These are phyloP conservation scores for Copidosoma aretas DNA, from an alignment of 2,888 invertebrate species.

Conservation along the genomic window DNA sequence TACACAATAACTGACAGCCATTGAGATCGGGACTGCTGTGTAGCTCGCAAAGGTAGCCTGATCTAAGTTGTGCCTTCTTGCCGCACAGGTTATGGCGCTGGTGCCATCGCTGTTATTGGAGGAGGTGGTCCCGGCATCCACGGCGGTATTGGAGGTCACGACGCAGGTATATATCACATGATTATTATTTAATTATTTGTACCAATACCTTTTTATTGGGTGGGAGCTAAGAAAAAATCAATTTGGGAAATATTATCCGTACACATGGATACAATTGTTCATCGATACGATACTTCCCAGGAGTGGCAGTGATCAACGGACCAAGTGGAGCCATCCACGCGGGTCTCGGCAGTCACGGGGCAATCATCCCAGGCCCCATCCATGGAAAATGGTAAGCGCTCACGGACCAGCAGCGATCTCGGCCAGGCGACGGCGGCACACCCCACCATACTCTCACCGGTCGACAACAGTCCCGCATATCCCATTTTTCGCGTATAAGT, in stretches of 20 bases:
- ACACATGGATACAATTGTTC: too few relatives aligned
- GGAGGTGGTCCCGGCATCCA: constrained; percentile 57
- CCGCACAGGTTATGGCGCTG: constrained; percentile 47
- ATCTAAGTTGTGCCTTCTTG: constrained; percentile 33
- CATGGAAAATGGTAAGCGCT: constrained; percentile 60
- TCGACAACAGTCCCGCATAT: constrained; percentile 44
- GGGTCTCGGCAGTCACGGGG: constrained; percentile 62
- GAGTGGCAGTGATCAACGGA: constrained; percentile 62
- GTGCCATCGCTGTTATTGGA: constrained; percentile 61
- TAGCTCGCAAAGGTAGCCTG: constrained; percentile 36
- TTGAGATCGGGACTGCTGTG: constrained; percentile 4
- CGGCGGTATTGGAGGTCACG: constrained; percentile 60
- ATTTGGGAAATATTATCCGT: too few relatives aligned
- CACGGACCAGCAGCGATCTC: constrained; percentile 56
- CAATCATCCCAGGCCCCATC: constrained; percentile 60
- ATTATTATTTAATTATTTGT: too few relatives aligned
- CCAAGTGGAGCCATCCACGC: constrained; percentile 63
- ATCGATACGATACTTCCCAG: constrained; percentile 34
- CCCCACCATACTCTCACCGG: constrained; percentile 61
- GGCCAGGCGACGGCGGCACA: constrained; percentile 62
- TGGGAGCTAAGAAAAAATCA: too few relatives aligned
- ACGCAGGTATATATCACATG: constrained; percentile 47
- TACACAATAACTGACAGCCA: constrained; percentile 15
- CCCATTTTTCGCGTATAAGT: background rate
- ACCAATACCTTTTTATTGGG: too few relatives aligned